Conservation (phyloP, 2,888 invertebrate species). For the Lasioglossum oenotherae region DNA sequence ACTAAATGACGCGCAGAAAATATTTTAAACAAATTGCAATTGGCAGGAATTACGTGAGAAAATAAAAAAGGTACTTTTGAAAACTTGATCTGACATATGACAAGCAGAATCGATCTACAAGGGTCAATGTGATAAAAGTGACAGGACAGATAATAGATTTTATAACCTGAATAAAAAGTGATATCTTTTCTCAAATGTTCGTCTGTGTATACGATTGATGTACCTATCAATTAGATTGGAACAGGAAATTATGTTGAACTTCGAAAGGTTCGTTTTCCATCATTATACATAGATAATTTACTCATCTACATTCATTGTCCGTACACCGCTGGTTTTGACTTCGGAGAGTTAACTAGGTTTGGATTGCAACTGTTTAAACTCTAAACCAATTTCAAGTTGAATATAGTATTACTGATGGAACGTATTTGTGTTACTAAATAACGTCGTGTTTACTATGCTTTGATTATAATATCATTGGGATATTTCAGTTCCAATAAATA, state of each 20-base stretch:
- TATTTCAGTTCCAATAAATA: neutral
- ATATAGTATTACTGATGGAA: neutral
- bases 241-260: neutral
- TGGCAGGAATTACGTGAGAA: no score
- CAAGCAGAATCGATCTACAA: neutral
- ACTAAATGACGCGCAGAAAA: no score
- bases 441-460: neutral
- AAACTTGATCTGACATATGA: neutral
- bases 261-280: neutral
- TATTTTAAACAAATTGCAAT: no score
- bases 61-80: no score
- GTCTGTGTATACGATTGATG: neutral
- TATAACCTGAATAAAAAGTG: neutral
- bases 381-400: neutral
- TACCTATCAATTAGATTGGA: neutral
- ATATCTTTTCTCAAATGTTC: neutral
- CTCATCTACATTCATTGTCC: constrained; percentile 6
- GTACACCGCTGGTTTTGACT: neutral
- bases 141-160: neutral
- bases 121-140: neutral
- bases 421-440: neutral
- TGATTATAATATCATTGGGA: neutral
- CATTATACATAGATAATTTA: neutral
- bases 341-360: neutral
- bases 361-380: constrained; percentile 1